A percentile compares a stretch with the other conserved stretches of the same genome.
phyloP scores from a whole-genome alignment of 2,888 invertebrate genomes.

The Polydesmus complanatus region DNA sequence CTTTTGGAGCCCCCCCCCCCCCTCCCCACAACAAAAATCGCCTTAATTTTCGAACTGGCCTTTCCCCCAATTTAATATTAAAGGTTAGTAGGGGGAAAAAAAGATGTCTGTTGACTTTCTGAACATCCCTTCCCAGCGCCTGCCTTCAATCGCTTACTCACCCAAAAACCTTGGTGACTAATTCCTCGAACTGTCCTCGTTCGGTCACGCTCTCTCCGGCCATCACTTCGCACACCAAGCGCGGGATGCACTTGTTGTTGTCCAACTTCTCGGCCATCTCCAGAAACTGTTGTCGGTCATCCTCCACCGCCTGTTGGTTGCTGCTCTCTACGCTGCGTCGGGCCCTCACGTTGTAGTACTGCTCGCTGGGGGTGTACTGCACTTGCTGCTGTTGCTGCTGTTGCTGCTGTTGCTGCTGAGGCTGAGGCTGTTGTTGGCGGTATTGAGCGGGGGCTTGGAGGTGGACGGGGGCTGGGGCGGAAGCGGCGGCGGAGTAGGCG shows the following conservation, averaged over 20 bases:
- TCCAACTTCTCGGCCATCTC: slow-evolving; percentile 15
- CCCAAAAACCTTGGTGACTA: slow-evolving; percentile 16
- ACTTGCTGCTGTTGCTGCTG: not conserved
- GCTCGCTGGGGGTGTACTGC: not conserved
- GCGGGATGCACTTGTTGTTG: slow-evolving; percentile 14
- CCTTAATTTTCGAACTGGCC: too few relatives aligned
- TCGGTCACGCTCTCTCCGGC: slow-evolving; percentile 12
- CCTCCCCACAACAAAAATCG: too few relatives aligned
- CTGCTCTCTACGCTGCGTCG: not conserved
- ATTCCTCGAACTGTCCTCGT: slow-evolving; percentile 14
- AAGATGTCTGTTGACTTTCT: too few relatives aligned
- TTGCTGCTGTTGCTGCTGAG: not conserved
- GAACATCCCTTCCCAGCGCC: not conserved
- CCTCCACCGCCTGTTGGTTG: not conserved
- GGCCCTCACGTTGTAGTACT: slow-evolving; percentile 11
- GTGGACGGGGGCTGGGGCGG: not conserved
- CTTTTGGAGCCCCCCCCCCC: too few relatives aligned
- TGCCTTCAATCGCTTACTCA: slow-evolving; percentile 5
- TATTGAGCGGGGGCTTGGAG: not conserved
- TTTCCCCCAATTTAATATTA: too few relatives aligned
- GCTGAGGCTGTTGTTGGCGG: not conserved
- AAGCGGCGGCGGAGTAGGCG: not conserved
- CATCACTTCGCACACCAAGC: slow-evolving; percentile 15
- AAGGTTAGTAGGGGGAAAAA: too few relatives aligned
- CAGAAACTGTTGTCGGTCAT: slow-evolving; percentile 5